Evolutionary conservation across 2,888 invertebrate species (phyloP), one percentile per base, ranked within the genome.

Genomic region (Tyria jacobaeae): DNA sequence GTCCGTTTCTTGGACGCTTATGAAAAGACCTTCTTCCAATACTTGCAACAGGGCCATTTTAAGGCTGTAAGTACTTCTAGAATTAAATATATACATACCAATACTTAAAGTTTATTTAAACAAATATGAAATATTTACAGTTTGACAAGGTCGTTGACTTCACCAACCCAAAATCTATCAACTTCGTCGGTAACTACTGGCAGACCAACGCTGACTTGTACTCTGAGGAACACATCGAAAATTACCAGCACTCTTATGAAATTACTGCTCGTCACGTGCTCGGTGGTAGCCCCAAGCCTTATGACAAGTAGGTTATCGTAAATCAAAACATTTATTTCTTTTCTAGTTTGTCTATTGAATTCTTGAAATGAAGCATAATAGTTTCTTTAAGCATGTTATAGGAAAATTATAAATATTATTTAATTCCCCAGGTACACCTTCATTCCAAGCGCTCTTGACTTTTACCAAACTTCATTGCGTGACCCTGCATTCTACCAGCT

Each of bases 401-500:
- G 0, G 0, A 1, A 4, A 4, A 24, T 31, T 6, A 31, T 31
- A 31, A 31, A 24, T 27, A n/a, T 15, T 44, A 25, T 17, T 21
- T 34, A 24, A 53, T 47, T 47, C 2, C 85, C 37, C 82, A 94
- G 93, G 54, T 87, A 89, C 77, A 76, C 77, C 9, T 85, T 94
- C 65, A 78, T 93, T 27, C 95, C 96, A n/a, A 94, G 95, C 34
- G 94, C 95, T 21, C 89, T 96, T 51, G 95, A 96, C 81, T 95
- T 95, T 82, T 95, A 94, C 81, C 94, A 95, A 78, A 96, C 96
- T 10, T 94, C 95, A 68, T 84, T 96, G 74, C 95, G 96, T 69
- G 97, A 97, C 85, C 97, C 97, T 17, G 94, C 95, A 41, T 96
- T 96, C 95, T 97, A 95, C 86, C 95, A 95, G 66, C 86, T 96